Percentiles rank a stretch among this genome's conserved stretches.
Evolutionary conservation across 1,140 invertebrate species (phyloP).

Genomic region (Sinonovacula constricta): DNA sequence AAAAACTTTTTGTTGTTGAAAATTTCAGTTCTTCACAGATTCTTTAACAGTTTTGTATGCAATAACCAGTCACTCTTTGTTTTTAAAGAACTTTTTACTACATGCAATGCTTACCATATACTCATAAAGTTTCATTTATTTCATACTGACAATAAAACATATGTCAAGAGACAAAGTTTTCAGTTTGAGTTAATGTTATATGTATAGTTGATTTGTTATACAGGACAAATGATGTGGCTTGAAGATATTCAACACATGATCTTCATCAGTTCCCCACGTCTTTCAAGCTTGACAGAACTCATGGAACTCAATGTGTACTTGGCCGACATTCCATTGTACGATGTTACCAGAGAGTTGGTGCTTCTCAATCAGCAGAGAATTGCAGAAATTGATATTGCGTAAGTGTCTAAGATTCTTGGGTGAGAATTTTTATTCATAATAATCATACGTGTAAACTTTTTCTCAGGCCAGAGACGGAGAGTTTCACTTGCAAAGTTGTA

Average conservation of each 20-base stretch:
- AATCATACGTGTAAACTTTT: too few relatives aligned
- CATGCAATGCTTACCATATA: too few relatives aligned
- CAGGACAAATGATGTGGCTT: slow-evolving; percentile 78
- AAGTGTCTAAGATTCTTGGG: too few relatives aligned
- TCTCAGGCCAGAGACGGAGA: too few relatives aligned
- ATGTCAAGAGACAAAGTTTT: not conserved
- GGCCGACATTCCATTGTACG: slow-evolving; percentile 78
- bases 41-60: too few relatives aligned
- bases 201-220: not conserved
- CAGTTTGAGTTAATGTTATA: not conserved
- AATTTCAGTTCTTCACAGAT: too few relatives aligned
- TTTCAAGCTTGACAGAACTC: slow-evolving; percentile 77
- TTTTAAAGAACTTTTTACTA: too few relatives aligned
- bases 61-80: too few relatives aligned
- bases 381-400: slow-evolving; percentile 74
- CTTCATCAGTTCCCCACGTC: slow-evolving; percentile 78
- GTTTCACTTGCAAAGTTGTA: too few relatives aligned
- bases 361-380: slow-evolving; percentile 78
- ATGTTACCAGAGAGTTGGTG: slow-evolving; percentile 79
- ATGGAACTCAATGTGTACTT: slow-evolving; percentile 75
- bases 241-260: slow-evolving; percentile 76
- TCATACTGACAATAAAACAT: not conserved
- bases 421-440: too few relatives aligned
- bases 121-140: too few relatives aligned
- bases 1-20: too few relatives aligned